phyloP scores from a whole-genome alignment of 2,888 invertebrate species.

The Anagyrus pseudococci region DNA sequence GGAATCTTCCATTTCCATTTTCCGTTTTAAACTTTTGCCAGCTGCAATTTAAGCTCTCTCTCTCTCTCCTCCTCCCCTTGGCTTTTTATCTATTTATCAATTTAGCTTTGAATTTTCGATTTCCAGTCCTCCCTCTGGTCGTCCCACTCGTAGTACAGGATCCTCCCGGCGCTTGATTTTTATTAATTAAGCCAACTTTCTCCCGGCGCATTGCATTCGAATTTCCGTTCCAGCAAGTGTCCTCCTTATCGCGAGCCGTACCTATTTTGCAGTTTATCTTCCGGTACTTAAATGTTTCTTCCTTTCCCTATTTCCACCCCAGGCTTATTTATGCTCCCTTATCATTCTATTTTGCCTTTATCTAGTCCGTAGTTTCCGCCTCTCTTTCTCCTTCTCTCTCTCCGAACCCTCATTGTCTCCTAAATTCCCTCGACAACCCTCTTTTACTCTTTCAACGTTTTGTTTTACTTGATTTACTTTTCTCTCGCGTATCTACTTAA shows the following conservation, averaged over 20 bases:
- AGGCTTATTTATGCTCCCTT: slow-evolving; percentile 34
- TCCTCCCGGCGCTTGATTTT: too few species aligned
- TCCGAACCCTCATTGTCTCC: slow-evolving; percentile 29
- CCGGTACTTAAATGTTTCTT: slow-evolving; percentile 31
- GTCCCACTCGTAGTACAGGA: too few species aligned
- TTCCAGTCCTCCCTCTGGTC: too few species aligned
- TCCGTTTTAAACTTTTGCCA: too few species aligned
- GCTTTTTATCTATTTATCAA: too few species aligned
- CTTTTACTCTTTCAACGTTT: slow-evolving; percentile 22
- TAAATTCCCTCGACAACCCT: slow-evolving; percentile 8
- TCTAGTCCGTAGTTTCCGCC: slow-evolving; percentile 22
- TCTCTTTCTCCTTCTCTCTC: slow-evolving; percentile 1
- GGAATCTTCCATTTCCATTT: too few species aligned
- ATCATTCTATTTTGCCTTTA: slow-evolving; percentile 37
- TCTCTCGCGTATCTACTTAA: slow-evolving; percentile 30
- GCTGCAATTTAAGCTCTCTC: too few species aligned
- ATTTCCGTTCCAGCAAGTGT: too few species aligned
- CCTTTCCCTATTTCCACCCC: slow-evolving; percentile 29
- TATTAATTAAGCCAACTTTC: too few species aligned
- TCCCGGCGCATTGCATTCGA: too few species aligned
- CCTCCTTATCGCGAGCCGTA: slow-evolving; percentile 21
- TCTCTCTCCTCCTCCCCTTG: too few species aligned
- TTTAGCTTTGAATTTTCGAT: too few species aligned
- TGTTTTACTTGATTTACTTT: slow-evolving; percentile 34
- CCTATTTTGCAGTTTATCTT: slow-evolving; percentile 32